Base-by-base conservation (phyloP, 2,797 vertebrate genomes). In the Coreius guichenoti region DNA sequence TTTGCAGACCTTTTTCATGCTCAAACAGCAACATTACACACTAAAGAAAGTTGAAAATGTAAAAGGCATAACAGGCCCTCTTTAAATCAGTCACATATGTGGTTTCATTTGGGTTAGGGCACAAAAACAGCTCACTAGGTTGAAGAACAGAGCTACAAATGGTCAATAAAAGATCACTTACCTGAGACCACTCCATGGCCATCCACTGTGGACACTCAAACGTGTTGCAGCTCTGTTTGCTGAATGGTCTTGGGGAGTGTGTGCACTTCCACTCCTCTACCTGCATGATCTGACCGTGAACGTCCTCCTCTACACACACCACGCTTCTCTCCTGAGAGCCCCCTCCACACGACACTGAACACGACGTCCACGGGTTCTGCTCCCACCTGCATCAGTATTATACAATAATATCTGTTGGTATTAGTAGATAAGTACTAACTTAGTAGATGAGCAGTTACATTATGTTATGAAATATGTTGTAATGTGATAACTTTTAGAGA, bases 161-260 rank as follows among this genome's bases (percentile, higher is more conserved):
- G 72, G 72, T 51, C 16, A 45, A 29, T 45, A 9, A 76, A 31
- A 76, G n/a, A 7, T 54, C 5, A 80, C 94, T 95, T 89, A 99
- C 97, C 95, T 98, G 97, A 84, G 98, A 99, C 98, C 97, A 99
- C 73, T 98, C 97, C 97, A 98, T 96, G 61, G 97, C 96, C 45
- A 96, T 92, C 98, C 98, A 99, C 87, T 97, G 96, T 0, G 98
- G 98, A 68, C 98, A 99, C 82, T 96, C 91, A 17, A 96, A 97
- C 14, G 95, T 90, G 80, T 98, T 98, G 91, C 98, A 99, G 31
- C 93, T 94, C 92, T 98, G 97, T 90, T 95, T 93, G 49, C 94
- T 92, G 86, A 93, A 90, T 49, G 97, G 97, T 2, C 94, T 96
- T 49, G 96, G 95, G 0, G 97, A 96, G 77, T 98, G 98, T 93